These are phyloP conservation scores for Charina bottae DNA, from an alignment of 2,113 vertebrate genomes.

Conservation along the genomic window DNA sequence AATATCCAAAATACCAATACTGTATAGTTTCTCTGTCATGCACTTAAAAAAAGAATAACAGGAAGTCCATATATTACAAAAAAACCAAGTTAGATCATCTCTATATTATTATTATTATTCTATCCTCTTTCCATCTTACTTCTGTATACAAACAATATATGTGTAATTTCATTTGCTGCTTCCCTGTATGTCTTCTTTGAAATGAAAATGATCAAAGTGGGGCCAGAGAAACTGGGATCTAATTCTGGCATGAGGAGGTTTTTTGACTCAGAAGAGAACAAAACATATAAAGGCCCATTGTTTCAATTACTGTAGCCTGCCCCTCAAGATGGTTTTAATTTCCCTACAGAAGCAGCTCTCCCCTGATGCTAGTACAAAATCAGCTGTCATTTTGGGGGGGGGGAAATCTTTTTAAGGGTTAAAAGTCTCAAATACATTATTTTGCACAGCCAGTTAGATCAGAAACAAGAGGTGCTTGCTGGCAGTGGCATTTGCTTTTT, in stretches of 20 bases:
- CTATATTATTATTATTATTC: background rate
- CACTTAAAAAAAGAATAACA: background rate
- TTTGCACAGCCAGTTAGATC: slow-evolving; percentile 27
- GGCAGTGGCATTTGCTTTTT: slow-evolving; percentile 50
- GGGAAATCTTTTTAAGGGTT: slow-evolving; percentile 27
- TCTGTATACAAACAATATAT: background rate
- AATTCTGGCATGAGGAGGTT: background rate
- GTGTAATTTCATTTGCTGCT: background rate
- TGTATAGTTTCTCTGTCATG: background rate
- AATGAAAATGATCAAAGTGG: background rate
- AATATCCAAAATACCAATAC: background rate
- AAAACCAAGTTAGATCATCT: background rate
- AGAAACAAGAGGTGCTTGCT: fast-evolving
- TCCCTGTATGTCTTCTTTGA: background rate
- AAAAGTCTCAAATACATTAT: slow-evolving; percentile 23
- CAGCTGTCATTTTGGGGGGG: background rate
- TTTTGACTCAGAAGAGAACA: background rate
- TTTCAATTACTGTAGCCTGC: background rate
- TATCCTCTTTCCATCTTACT: background rate
- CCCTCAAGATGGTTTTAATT: background rate
- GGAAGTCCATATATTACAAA: background rate
- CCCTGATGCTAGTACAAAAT: fast-evolving
- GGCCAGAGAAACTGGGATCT: background rate
- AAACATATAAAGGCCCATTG: background rate
- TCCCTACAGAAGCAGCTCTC: background rate